phyloP scores from a whole-genome alignment of 1,140 invertebrate genomes.

The Formica selysi region DNA sequence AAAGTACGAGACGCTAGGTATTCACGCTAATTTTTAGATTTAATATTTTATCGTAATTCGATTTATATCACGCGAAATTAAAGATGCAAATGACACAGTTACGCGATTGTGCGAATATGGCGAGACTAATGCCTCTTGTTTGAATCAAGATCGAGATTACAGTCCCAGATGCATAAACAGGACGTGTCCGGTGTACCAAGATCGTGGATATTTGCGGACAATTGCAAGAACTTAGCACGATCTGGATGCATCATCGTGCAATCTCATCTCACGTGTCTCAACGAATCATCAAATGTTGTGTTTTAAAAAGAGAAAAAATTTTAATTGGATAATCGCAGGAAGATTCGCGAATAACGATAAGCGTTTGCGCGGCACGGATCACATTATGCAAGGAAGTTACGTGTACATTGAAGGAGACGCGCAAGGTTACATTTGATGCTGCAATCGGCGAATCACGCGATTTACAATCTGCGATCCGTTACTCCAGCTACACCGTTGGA shows the following conservation, averaged over 20 bases:
- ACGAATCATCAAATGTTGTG: background rate
- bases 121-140: background rate
- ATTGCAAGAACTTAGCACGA: background rate
- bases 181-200: constrained; percentile 64
- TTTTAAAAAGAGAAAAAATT: background rate
- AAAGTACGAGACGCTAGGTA: background rate
- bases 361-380: background rate
- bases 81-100: constrained; percentile 6
- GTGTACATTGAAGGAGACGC: background rate
- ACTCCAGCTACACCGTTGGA: background rate
- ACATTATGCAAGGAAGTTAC: constrained; percentile 15
- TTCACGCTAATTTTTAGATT: background rate
- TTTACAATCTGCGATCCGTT: constrained; percentile 25
- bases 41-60: background rate
- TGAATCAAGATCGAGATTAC: constrained; percentile 58
- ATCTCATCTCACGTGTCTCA: background rate
- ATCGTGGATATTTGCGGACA: background rate
- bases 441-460: constrained; percentile 4
- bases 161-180: constrained; percentile 65
- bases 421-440: constrained; percentile 23
- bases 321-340: constrained; percentile 17
- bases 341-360: constrained; percentile 7
- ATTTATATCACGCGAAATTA: background rate
- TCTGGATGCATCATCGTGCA: background rate
- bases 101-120: constrained; percentile 5